Percentiles rank a stretch among this genome's conserved stretches.
These are phyloP conservation scores for Temnothorax rugatulus DNA, from an alignment of 2,888 invertebrate species.

Conservation along the genomic window DNA sequence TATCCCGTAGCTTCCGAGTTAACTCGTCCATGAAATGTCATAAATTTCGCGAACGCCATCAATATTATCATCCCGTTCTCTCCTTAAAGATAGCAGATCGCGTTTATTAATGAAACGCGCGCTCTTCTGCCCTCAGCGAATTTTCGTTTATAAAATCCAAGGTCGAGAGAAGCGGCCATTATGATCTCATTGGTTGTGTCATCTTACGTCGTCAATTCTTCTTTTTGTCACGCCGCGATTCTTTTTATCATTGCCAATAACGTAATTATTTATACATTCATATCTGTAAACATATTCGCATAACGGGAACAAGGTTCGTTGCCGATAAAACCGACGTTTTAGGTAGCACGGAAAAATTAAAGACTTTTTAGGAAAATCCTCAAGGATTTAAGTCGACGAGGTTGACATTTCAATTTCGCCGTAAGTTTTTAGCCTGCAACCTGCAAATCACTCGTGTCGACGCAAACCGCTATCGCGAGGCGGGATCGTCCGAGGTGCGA, in stretches of 20 bases:
- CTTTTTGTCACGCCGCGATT: not conserved
- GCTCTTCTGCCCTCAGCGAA: not conserved
- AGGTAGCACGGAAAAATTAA: not conserved
- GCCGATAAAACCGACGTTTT: not conserved
- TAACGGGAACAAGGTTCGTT: not conserved
- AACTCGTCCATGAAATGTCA: not conserved
- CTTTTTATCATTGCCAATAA: not conserved
- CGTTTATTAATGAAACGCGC: not conserved
- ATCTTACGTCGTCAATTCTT: not conserved
- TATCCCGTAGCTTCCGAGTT: constrained; percentile 23
- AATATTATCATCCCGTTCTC: not conserved
- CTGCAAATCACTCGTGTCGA: not conserved
- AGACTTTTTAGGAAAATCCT: not conserved
- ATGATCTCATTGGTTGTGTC: constrained; percentile 4
- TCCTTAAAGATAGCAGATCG: not conserved
- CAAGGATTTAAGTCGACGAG: not conserved
- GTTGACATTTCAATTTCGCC: not conserved
- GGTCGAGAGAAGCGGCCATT: not conserved
- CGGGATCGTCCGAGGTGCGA: not conserved
- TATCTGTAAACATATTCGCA: constrained; percentile 11
- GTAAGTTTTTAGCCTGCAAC: not conserved
- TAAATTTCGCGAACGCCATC: not conserved
- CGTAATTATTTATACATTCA: constrained; percentile 4
- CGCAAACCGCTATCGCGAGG: not conserved
- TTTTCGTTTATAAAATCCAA: not conserved